These are phyloP conservation scores for Platichthys flesus DNA, from an alignment of 2,113 vertebrate species.

Conservation along the genomic window DNA sequence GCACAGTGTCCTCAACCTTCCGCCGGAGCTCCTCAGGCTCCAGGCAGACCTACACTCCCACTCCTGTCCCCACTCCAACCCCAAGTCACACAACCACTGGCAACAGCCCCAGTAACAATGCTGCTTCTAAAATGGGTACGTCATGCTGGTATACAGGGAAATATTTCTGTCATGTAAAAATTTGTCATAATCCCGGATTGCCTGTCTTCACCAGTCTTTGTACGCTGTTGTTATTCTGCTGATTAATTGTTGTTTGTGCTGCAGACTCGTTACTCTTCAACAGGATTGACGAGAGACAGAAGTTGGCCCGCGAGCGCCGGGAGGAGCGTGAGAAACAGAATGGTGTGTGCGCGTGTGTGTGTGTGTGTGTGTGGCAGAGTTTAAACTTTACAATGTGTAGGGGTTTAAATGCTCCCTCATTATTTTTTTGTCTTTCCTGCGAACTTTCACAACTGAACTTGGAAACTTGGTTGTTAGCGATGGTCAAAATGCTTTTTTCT, in stretches of 20 bases:
- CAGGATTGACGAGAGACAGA: slow-evolving; percentile 92
- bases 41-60: slow-evolving; percentile 79
- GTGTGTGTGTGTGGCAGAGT: not conserved
- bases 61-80: slow-evolving; percentile 45
- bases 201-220: not conserved
- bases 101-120: slow-evolving; percentile 65
- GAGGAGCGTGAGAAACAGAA: slow-evolving; percentile 91
- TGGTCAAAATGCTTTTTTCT: slow-evolving; percentile 54
- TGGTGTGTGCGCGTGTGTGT: slow-evolving; percentile 80
- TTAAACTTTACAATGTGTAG: not conserved
- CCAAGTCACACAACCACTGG: slow-evolving; percentile 46
- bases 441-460: slow-evolving; percentile 43
- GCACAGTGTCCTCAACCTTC: slow-evolving; percentile 75
- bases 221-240: not conserved
- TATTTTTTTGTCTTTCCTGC: not conserved
- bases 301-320: slow-evolving; percentile 91
- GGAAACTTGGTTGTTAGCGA: slow-evolving; percentile 54
- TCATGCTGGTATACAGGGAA: not conserved
- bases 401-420: not conserved
- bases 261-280: slow-evolving; percentile 88
- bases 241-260: slow-evolving; percentile 50
- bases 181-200: not conserved
- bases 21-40: slow-evolving; percentile 74
- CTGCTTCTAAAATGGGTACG: slow-evolving; percentile 84
- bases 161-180: not conserved